Percentiles rank a stretch among this genome's conserved stretches.
These are phyloP conservation scores for Rhynchonycteris naso DNA, from an alignment of 2,797 vertebrate genomes.

Conservation along the genomic window DNA sequence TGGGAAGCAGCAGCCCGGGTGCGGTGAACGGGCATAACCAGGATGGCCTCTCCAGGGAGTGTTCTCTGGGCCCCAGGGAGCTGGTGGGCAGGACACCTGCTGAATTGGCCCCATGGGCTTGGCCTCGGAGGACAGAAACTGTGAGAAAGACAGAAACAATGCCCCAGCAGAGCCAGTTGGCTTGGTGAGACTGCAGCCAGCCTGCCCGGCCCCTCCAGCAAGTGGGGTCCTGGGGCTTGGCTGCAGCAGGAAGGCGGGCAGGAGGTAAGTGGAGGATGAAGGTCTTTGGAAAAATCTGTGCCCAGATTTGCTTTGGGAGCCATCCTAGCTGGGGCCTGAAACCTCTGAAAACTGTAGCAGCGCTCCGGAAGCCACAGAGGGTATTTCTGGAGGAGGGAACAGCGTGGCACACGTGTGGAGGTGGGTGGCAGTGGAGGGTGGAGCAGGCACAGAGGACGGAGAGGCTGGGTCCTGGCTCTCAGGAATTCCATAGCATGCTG, in stretches of 20 bases:
- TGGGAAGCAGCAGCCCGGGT: neutral
- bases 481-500: neutral
- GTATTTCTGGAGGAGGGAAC: slow-evolving; percentile 48
- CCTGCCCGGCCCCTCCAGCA: neutral
- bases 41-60: neutral
- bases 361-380: slow-evolving; percentile 45
- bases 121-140: slow-evolving; percentile 19
- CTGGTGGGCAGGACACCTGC: slow-evolving; percentile 10
- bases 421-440: slow-evolving; percentile 23
- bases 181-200: neutral
- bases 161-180: neutral
- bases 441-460: neutral
- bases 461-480: neutral
- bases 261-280: neutral
- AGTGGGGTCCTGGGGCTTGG: neutral
- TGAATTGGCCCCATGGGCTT: neutral
- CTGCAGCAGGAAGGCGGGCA: neutral
- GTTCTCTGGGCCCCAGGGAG: slow-evolving; percentile 41
- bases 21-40: neutral
- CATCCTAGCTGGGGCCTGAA: slow-evolving; percentile 25
- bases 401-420: neutral
- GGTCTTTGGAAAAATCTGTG: neutral
- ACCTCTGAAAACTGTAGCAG: neutral
- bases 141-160: neutral
- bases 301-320: neutral